These are phyloP conservation scores for Atta colombica DNA, from an alignment of 1,140 invertebrate species.

Conservation along the genomic window DNA sequence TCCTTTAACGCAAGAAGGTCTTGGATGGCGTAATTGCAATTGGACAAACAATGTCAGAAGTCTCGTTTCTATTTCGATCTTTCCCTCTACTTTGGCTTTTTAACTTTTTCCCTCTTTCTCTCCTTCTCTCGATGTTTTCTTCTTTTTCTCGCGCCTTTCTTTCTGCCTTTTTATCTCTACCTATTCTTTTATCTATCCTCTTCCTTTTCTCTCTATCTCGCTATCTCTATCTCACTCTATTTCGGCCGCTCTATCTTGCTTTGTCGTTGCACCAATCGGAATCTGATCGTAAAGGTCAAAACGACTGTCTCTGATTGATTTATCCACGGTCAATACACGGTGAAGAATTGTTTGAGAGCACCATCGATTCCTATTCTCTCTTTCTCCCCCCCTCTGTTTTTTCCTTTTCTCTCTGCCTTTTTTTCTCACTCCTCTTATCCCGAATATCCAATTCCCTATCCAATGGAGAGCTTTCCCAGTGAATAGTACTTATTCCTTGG, in stretches of 20 bases:
- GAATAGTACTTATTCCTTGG: conserved; percentile 72
- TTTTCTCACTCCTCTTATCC: conserved; percentile 15
- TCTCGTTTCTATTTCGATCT: conserved; percentile 10
- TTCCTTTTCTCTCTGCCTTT: neutral
- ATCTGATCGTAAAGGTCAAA: conserved; percentile 76
- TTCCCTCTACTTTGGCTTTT: neutral
- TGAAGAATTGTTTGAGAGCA: conserved; percentile 72
- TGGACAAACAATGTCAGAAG: conserved; percentile 68
- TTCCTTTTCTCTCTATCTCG: neutral
- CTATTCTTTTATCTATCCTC: neutral
- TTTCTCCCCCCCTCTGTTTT: neutral
- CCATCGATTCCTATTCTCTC: conserved; percentile 54
- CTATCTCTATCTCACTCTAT: conserved; percentile 3
- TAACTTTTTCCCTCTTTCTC: neutral
- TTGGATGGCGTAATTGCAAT: conserved; percentile 66
- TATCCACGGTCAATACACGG: conserved; percentile 76
- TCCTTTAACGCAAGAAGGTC: conserved; percentile 46
- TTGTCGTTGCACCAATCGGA: conserved; percentile 59
- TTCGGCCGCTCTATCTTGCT: neutral
- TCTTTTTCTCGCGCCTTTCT: neutral
- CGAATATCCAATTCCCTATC: conserved; percentile 76
- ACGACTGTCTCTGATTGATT: conserved; percentile 78
- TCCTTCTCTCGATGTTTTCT: neutral
- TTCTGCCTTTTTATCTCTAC: neutral
- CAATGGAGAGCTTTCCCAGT: conserved; percentile 63